Evolutionary conservation across 1,140 invertebrate species (phyloP).

Genomic region (Hyposmocoma kahamanoa): DNA sequence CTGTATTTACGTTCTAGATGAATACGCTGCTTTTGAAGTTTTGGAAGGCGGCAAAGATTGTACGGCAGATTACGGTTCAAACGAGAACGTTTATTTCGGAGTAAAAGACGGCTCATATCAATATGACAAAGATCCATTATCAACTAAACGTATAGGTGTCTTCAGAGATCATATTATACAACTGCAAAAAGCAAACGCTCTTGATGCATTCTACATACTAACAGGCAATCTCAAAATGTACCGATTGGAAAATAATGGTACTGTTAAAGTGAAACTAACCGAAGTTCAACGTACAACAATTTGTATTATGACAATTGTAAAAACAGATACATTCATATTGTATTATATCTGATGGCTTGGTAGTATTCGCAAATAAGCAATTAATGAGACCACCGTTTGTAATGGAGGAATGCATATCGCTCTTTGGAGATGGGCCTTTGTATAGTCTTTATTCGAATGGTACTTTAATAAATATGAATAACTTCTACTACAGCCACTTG

Average conservation of each 20-base stretch:
- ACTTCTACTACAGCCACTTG: no score
- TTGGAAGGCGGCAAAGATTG: slow-evolving; percentile 52
- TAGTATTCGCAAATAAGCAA: slow-evolving; percentile 34
- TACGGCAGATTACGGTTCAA: slow-evolving; percentile 41
- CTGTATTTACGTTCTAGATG: slow-evolving; percentile 54
- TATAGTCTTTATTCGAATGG: slow-evolving; percentile 48
- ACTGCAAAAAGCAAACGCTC: slow-evolving; percentile 50
- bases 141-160: slow-evolving; percentile 41
- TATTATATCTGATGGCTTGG: background rate
- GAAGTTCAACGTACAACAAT: no score
- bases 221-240: slow-evolving; percentile 33
- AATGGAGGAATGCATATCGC: slow-evolving; percentile 46
- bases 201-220: slow-evolving; percentile 40
- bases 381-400: slow-evolving; percentile 46
- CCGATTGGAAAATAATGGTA: slow-evolving; percentile 45
- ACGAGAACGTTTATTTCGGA: slow-evolving; percentile 45
- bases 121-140: slow-evolving; percentile 38
- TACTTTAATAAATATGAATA: no score
- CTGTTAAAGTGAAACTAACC: slow-evolving; percentile 31
- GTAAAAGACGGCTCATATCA: slow-evolving; percentile 48
- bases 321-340: background rate
- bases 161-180: slow-evolving; percentile 49
- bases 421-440: slow-evolving; percentile 41
- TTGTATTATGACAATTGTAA: background rate
- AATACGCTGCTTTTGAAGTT: slow-evolving; percentile 48